phyloP scores from a whole-genome alignment of 1,140 invertebrate genomes.

The Drosophila parvula region DNA sequence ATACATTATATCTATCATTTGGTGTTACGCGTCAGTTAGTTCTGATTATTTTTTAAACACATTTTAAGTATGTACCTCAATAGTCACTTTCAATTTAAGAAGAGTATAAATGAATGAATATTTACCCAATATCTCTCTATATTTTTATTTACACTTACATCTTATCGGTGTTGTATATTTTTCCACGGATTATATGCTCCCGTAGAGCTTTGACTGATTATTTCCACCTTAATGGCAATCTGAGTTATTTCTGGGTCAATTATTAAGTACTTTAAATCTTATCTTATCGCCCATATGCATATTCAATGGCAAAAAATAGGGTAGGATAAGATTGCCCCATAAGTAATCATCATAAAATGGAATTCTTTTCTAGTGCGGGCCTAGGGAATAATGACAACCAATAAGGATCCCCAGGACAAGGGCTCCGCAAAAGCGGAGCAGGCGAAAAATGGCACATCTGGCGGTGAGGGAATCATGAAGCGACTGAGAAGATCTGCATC shows the following conservation, averaged over 20 bases:
- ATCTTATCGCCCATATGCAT: constrained; percentile 29
- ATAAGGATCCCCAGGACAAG: constrained; percentile 67
- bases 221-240: constrained; percentile 1
- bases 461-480: constrained; percentile 66
- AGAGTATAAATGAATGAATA: neutral
- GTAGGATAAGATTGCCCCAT: constrained; percentile 40
- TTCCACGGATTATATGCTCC: neutral
- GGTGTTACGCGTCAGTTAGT: neutral
- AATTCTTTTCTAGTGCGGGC: constrained; percentile 7
- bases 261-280: constrained; percentile 28
- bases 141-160: neutral
- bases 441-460: constrained; percentile 57
- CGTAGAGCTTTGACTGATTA: constrained; percentile 15
- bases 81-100: neutral
- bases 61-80: neutral
- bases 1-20: neutral
- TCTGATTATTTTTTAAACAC: neutral
- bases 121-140: neutral
- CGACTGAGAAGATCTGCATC: constrained; percentile 73
- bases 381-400: constrained; percentile 55
- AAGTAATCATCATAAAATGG: constrained; percentile 27
- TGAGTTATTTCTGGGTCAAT: constrained; percentile 32
- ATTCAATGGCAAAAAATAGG: constrained; percentile 18
- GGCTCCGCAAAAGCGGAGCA: constrained; percentile 27
- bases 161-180: constrained; percentile 15